Conservation (phyloP, 2,888 invertebrate species). For the Melieria crassipennis region DNA sequence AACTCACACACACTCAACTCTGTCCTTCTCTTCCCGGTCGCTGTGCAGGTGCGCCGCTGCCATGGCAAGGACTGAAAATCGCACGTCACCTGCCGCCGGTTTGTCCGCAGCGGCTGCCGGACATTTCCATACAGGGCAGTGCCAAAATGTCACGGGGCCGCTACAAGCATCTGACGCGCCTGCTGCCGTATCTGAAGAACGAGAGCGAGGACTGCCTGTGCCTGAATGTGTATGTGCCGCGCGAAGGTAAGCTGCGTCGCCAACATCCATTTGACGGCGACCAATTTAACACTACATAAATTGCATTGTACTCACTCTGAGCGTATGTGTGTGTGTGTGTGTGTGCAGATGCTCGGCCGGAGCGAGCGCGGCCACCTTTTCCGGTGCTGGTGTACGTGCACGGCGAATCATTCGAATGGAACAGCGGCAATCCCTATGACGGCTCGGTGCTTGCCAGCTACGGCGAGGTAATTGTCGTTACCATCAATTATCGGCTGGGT, state of each 20-base stretch:
- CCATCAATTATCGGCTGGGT: conserved; percentile 84
- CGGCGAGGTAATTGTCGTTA: conserved; percentile 87
- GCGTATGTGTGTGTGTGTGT: background rate
- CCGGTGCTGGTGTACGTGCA: conserved; percentile 93
- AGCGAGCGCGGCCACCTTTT: conserved; percentile 66
- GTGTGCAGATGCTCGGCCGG: conserved; percentile 15
- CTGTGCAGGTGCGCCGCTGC: conserved; percentile 76
- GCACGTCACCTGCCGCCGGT: conserved; percentile 81
- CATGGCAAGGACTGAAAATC: conserved; percentile 79
- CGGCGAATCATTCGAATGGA: conserved; percentile 96
- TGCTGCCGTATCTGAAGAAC: conserved; percentile 75
- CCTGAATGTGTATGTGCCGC: conserved; percentile 91
- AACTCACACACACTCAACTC: background rate
- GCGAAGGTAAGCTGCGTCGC: conserved; percentile 73
- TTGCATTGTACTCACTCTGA: background rate
- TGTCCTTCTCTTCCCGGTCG: background rate
- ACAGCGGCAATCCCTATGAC: conserved; percentile 97
- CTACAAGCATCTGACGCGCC: conserved; percentile 75
- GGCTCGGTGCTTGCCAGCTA: conserved; percentile 92
- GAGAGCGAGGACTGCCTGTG: conserved; percentile 90
- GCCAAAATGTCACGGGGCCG: conserved; percentile 74
- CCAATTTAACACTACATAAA: conserved; percentile 19
- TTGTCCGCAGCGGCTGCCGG: conserved; percentile 85
- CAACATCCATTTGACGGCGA: conserved; percentile 23
- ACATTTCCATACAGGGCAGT: conserved; percentile 69